Base-by-base conservation (phyloP, 2,113 vertebrate species). In the Neolamprologus sp. region DNA sequence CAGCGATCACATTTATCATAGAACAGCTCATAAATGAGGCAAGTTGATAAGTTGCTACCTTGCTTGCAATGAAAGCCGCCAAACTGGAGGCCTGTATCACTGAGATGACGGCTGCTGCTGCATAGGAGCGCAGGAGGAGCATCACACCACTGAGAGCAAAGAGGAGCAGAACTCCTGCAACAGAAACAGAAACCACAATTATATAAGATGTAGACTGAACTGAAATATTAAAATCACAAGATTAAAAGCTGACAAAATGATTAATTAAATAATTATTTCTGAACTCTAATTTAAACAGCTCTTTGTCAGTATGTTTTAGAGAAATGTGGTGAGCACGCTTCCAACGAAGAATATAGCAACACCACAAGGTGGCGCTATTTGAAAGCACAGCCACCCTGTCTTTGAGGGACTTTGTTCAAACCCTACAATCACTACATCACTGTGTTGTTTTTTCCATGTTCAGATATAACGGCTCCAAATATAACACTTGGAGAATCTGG, bases 61-160 rank as follows among this genome's bases (percentile, higher is more conserved):
- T 96, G 85, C 97, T 96, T 33, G 93, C 83, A 21, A 97, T 86
- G 73, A 97, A 63, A 12, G 97, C 94, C 8, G 96, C 89, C 51
- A 96, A 60, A 42, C 95, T 96, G 88, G 94, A 95, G 9, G 93
- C 92, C 65, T 97, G 95, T n/a, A 98, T 93, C 3, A 80, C 30
- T 23, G 95, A 96, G 83, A 96, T 53, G 1, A 96, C 40, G 2
- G 81, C 57, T 81, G 30, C 30, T 3, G 96, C 89, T 35, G 96
- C 81, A 1, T 92, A 94, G 14, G 93, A 97, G 5, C 94, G 92
- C 88, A 98, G 87, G 9, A 96, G 55, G 40, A 93, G 60, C 63
- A 97, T 94, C 8, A 92, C 3, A 45, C 88, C 82, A 7, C 85
- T 33, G 2, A 96, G 97, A 8, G 88, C 28, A 6, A 60, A 80